Evolutionary conservation across 2,113 vertebrate species (phyloP), one percentile per base, ranked within the genome.

Genomic region (Bettongia penicillata): DNA sequence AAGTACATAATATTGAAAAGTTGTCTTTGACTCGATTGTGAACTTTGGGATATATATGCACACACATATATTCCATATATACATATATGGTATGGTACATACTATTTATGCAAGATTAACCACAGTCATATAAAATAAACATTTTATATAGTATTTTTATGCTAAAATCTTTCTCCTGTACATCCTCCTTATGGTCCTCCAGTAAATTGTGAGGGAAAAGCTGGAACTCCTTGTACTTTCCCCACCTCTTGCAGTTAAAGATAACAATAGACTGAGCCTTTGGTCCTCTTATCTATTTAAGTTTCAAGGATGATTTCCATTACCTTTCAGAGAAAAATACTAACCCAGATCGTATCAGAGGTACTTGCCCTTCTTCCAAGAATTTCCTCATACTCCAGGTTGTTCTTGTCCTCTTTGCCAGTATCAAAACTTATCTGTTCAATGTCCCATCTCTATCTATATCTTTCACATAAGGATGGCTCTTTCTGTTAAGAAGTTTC

Each of bases 1-100:
- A 43, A 19, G 19, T 43, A 77, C 22, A 77, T 77, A 77, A 5
- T 84, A 43, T 23, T 43, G 68, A 84, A 84, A 6, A 84, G 68
- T 43, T 43, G 1, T 84, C 19, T 77, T 77, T 84, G n/a, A 43
- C 96, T 96, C 90, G 55, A 25, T n/a, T 90, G 26, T 94, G 53
- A 94, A 89, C 14, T 43, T 94, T 43, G 26, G 26, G 91, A 14
- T 49, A 8, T 55, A 12, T 89, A 3, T 91, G 24, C 61, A 7
- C 22, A 1, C 53, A 77, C 89, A 90, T 57, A 28, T 53, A 93
- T 92, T 6, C 14, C 84, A 92, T 93, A 90, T 89, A 90, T 37
- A 43, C 37, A 84, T 23, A 84, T 84, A 43, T 43, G 48, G 48
- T 48, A 48, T 48, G 19, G 16, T 84, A 43, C 61, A 68, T 92